Base-by-base conservation (phyloP, 1,140 invertebrate species). In the Philopotamus ludificatus region DNA sequence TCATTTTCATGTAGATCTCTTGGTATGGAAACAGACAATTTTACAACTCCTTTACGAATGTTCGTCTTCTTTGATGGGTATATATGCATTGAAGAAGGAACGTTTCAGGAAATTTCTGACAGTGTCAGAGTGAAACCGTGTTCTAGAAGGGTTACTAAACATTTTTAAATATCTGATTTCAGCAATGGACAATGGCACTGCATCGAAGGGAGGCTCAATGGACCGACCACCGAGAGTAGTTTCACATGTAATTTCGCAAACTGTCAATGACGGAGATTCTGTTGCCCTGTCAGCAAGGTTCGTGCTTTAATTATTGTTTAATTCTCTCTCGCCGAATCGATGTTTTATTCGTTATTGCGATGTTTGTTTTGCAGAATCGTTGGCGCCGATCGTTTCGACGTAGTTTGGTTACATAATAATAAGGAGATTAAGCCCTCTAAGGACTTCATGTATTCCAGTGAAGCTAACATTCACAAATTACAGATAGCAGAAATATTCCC, bases 351-450 rank as follows among this genome's bases (percentile, higher is more conserved):
- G 28, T 57, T 18, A 10, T 21, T 16, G 22, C 16, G 12, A 22
- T 1, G 12, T 67, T 3, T 58, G 39, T 41, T 15, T 64, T 67
- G 2, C 67, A 86, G 89, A 71, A 93, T 97, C 70, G 89, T 90
- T 72, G 93, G 92, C 7, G 88, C 92, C 3, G 85, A 91, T 68
- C 90, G 93, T 70, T 95, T 95, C 75, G 94, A 96, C 74, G 92
- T 97, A 1, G 84, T 94, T 47, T 98, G 95, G 96, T 82, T 97
- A 44, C 94, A 97, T 78, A 95, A 97, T 74, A 95, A 96, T 77
- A 96, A 96, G 76, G 93, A 97, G 77, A 96, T 98, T 71, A 96
- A 95, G 77, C 91, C 94, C 0, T 94, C 91, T 75, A 97, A 96
- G 80, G 95, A 98, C 80, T 98, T 98, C 85, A 87, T 93, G 74